Conservation (phyloP, 2,113 vertebrate species). For the Cryptomyrus ogoouensis region DNA sequence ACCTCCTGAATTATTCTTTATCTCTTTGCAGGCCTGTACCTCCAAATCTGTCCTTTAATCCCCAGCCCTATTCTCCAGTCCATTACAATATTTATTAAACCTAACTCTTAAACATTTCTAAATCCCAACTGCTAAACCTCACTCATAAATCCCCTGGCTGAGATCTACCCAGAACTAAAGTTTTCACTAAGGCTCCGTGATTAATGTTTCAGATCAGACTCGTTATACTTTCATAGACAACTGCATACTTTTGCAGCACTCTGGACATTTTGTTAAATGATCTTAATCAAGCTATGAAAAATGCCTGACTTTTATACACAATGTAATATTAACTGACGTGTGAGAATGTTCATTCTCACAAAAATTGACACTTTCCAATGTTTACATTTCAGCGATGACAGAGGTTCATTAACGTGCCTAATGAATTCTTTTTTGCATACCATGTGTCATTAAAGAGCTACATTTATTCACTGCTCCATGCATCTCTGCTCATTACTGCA, state of each 20-base stretch:
- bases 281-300: not conserved
- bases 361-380: not conserved
- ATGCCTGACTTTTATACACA: not conserved
- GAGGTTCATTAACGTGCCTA: not conserved
- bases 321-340: not conserved
- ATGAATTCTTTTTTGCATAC: not conserved
- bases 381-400: not conserved
- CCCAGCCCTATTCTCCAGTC: not conserved
- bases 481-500: not conserved
- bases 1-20: no score
- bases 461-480: not conserved
- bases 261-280: not conserved
- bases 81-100: not conserved
- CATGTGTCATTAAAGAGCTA: not conserved
- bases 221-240: not conserved
- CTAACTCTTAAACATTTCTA: not conserved
- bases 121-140: not conserved
- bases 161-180: not conserved
- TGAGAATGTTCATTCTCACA: not conserved
- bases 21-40: not conserved
- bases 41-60: not conserved
- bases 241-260: conserved; percentile 1
- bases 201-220: not conserved
- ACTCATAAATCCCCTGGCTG: not conserved
- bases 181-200: not conserved